Evolutionary conservation across 2,888 invertebrate species (phyloP).

Genomic region (Eurytoma adleriae): DNA sequence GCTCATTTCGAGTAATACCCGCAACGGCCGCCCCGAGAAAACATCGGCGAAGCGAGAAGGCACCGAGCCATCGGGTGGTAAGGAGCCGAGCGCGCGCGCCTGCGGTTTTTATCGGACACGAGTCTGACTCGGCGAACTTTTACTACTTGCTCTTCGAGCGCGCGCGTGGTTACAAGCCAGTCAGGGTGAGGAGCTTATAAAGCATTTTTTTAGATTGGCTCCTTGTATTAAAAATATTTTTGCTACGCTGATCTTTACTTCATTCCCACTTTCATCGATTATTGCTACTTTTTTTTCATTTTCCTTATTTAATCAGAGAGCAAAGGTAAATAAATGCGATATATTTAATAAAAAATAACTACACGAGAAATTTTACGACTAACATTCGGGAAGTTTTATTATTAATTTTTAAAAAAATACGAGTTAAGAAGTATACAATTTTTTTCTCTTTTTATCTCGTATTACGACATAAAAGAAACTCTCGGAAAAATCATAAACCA

Average conservation of each 20-base stretch:
- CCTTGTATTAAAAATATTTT: not conserved
- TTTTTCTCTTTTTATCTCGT: not conserved
- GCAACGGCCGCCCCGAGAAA: not conserved
- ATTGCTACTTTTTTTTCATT: not conserved
- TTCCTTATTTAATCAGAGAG: not conserved
- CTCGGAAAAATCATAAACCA: too few relatives aligned
- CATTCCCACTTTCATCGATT: not conserved
- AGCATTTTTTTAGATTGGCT: not conserved
- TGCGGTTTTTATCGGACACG: constrained; percentile 20
- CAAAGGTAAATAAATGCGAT: not conserved
- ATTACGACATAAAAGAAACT: not conserved
- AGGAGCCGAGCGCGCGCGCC: not conserved
- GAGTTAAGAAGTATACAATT: not conserved
- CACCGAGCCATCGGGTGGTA: not conserved
- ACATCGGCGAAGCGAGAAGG: constrained; percentile 4
- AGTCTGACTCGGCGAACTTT: constrained; percentile 21
- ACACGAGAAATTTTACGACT: not conserved
- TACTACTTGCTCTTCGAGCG: constrained; percentile 5
- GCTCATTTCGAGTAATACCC: constrained; percentile 31
- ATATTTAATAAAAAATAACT: not conserved
- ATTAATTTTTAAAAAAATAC: too few relatives aligned
- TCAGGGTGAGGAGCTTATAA: too few relatives aligned
- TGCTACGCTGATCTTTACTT: not conserved
- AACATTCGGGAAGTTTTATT: too few relatives aligned
- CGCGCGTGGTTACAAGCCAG: not conserved